These are phyloP conservation scores for Copidosoma aretas DNA, from an alignment of 2,888 invertebrate species.

Conservation along the genomic window DNA sequence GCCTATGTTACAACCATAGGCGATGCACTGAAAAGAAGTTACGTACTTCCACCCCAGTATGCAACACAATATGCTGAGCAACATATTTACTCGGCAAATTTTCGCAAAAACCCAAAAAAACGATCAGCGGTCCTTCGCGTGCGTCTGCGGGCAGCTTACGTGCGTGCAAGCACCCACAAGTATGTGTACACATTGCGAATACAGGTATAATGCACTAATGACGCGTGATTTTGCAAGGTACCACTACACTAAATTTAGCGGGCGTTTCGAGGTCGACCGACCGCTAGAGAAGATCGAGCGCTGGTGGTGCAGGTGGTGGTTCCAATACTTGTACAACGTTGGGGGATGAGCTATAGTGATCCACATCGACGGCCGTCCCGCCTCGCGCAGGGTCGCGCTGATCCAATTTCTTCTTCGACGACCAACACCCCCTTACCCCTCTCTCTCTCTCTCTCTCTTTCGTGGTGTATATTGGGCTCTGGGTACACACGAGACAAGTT, in stretches of 20 bases:
- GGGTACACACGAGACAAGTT: too few species aligned
- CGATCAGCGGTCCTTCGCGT: too few species aligned
- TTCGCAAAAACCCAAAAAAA: too few species aligned
- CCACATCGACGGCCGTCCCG: constrained; percentile 17
- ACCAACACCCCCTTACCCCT: neutral
- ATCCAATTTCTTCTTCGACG: neutral
- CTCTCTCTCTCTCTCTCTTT: neutral
- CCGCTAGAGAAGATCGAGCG: neutral
- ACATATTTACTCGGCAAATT: too few species aligned
- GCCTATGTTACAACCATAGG: too few species aligned
- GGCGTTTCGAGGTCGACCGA: neutral
- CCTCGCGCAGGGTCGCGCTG: constrained; percentile 1
- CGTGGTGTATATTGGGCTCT: too few species aligned
- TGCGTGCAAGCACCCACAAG: neutral
- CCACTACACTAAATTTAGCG: constrained; percentile 30
- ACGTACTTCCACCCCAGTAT: too few species aligned
- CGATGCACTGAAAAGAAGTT: too few species aligned
- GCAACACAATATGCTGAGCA: too few species aligned
- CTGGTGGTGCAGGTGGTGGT: neutral
- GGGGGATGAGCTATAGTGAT: constrained; percentile 21
- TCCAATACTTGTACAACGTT: too few species aligned
- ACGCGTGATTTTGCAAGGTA: constrained; percentile 23
- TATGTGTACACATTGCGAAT: too few species aligned
- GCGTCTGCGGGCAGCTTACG: neutral
- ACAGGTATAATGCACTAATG: too few species aligned